Evolutionary conservation across 2,888 invertebrate genomes (phyloP), one percentile per base, ranked within the genome.

Genomic region (Dascillus cervinus): DNA sequence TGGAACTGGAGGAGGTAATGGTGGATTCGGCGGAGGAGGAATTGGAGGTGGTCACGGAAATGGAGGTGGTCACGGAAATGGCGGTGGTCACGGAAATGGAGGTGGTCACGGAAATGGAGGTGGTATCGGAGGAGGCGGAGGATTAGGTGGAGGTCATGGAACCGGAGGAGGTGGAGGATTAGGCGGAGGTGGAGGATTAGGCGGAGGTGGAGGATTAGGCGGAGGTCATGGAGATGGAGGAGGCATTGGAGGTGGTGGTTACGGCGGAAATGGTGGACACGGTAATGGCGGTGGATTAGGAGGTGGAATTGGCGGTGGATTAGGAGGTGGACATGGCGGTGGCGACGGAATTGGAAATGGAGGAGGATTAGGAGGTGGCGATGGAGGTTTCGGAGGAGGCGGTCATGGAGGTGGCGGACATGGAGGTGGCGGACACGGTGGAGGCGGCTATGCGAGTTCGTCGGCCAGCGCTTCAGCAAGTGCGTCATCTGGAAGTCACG

Each of bases 181-280:
- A 14, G 30, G 13, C 2, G 17, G 11, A 2, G 19, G 24, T n/a
- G 9, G 8, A 4, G 24, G 17, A 12, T 11, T n/a, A 11, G 30
- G 14, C n/a, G 28, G 28, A 21, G 15, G 24, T n/a, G 13, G 26
- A n/a, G 26, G 26, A 8, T 8, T n/a, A 8, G 10, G 6, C 9
- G 34, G 32, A 12, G 15, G 26, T 20, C 22, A 24, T 4, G 26
- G 27, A 17, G 30, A 27, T 6, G 24, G 30, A 15, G 30, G 34
- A 9, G 28, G 15, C 12, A 13, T 10, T n/a, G 29, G 29, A 13
- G 22, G 27, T n/a, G 26, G 27, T 5, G 26, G 27, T n/a, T 4
- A 5, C 2, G 29, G 17, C 3, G 14, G 15, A 1, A 5, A 15
- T 13, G 29, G 13, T 8, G 26, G 26, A 11, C n/a, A 8, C n/a